Evolutionary conservation across 2,797 vertebrate species (phyloP), one percentile per base, ranked within the genome.

Genomic region (Poeciliopsis gracilis): DNA sequence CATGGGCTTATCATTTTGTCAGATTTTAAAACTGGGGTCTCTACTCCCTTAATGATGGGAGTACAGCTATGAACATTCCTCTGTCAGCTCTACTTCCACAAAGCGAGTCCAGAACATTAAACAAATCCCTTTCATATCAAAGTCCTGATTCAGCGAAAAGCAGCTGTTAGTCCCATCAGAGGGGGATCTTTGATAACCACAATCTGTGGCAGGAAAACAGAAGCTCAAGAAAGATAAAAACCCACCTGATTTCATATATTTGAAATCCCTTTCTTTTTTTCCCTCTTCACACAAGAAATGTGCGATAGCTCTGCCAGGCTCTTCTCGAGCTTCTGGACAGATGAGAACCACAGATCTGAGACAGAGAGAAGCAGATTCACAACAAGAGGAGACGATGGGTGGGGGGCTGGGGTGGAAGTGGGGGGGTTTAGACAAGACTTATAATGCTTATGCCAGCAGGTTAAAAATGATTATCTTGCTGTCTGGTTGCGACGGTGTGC

Each of bases 391-490:
- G 77, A 70, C 43, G 4, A 9, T 20, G 7, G 47, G 47, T 41
- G 38, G 38, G 38, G 1, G 38, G 38, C 7, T 41, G 38, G 38
- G 38, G 38, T 9, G 38, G 38, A 41, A 41, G 38, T 41, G 38
- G 18, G 12, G 30, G 49, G 67, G 63, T 25, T 77, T 53, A 89
- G 74, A 88, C 85, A 81, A 74, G 88, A 81, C 86, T 90, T 92
- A 92, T 94, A 94, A 94, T 94, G 94, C 94, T 94, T 91, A 93
- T 92, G 94, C 92, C 94, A 95, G 94, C 94, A 95, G 94, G 94
- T 94, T 94, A 93, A 94, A 93, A 95, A 93, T 93, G 87, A 93
- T 95, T 93, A 94, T 95, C 91, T 92, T 74, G 83, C 90, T 92
- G 92, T 91, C 92, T 92, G 90, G 79, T 92, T 85, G 85, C 87